Evolutionary conservation across 2,888 invertebrate genomes (phyloP).

Genomic region (Limnephilus rhombicus): DNA sequence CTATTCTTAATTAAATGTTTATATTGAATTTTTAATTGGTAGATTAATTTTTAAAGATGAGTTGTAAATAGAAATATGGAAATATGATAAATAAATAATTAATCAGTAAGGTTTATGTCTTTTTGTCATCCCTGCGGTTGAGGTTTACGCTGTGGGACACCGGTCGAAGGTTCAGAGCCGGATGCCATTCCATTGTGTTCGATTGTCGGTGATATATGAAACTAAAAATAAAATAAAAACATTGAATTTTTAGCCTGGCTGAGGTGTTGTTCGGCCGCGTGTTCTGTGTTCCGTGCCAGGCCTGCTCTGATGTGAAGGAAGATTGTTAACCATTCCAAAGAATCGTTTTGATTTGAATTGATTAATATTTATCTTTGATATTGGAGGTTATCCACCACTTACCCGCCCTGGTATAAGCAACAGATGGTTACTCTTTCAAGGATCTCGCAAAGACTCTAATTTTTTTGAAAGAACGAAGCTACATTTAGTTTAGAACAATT

Average conservation of each 20-base stretch:
- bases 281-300: neutral
- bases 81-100: too few relatives aligned
- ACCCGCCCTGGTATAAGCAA: too few relatives aligned
- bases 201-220: conserved; percentile 63
- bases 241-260: neutral
- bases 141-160: conserved; percentile 58
- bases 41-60: too few relatives aligned
- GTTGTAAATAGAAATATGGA: too few relatives aligned
- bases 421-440: too few relatives aligned
- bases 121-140: conserved; percentile 22
- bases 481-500: too few relatives aligned
- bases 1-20: too few relatives aligned
- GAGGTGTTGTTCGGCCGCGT: conserved; percentile 20
- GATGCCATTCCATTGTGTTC: conserved; percentile 65
- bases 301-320: neutral
- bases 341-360: neutral
- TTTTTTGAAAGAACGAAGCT: too few relatives aligned
- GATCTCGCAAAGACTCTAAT: too few relatives aligned
- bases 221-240: conserved; percentile 51
- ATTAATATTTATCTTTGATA: neutral
- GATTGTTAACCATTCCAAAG: neutral
- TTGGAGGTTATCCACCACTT: neutral
- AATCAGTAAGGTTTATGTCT: neutral
- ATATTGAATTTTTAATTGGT: too few relatives aligned
- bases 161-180: conserved; percentile 47